Conservation (phyloP, 2,113 vertebrate genomes). For the Corythornis madagascariensis region DNA sequence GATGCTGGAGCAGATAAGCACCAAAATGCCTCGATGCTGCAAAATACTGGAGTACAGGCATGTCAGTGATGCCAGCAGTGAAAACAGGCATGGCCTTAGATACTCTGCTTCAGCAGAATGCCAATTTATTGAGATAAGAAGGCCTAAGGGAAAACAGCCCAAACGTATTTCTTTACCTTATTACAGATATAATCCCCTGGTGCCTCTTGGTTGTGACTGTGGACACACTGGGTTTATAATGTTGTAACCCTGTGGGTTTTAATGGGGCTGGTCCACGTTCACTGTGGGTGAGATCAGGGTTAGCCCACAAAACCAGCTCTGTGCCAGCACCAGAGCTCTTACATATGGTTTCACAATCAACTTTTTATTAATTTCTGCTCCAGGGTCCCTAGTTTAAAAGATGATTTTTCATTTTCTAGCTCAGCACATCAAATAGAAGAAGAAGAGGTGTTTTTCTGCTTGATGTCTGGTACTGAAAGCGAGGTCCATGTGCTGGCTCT, state of each 20-base stretch:
- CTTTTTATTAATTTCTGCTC: constrained; percentile 18
- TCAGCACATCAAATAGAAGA: neutral
- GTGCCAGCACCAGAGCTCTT: neutral
- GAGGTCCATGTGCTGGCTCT: neutral
- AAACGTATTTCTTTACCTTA: neutral
- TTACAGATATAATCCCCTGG: neutral
- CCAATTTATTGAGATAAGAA: neutral
- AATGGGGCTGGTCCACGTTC: neutral
- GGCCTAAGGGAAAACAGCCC: neutral
- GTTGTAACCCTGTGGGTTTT: neutral
- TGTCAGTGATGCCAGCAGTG: neutral
- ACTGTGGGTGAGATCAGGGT: neutral
- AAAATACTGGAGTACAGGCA: neutral
- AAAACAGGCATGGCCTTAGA: neutral
- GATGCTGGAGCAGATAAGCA: neutral
- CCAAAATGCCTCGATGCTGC: neutral
- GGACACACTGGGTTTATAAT: neutral
- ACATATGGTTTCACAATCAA: neutral
- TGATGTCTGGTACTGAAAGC: neutral
- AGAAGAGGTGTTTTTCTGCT: neutral
- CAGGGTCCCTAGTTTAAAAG: neutral
- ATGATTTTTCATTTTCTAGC: neutral
- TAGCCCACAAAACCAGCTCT: neutral
- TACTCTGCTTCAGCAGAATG: constrained; percentile 27
- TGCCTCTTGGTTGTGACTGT: neutral